phyloP scores from a whole-genome alignment of 2,888 invertebrate species.

The Volucella bombylans region DNA sequence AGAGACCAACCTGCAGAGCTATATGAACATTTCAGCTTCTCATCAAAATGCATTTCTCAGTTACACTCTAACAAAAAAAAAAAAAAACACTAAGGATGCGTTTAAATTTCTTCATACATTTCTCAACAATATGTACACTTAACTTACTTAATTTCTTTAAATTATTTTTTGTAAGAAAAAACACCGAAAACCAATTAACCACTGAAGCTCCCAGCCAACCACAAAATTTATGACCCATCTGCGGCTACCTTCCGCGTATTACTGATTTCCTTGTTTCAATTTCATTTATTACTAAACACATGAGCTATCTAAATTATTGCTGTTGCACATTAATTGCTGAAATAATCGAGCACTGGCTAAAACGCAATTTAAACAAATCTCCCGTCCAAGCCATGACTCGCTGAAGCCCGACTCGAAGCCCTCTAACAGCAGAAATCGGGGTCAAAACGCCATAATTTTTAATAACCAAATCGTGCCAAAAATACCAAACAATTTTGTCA shows the following conservation, averaged over 20 bases:
- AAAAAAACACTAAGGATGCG: too few species aligned
- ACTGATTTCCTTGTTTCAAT: conserved; percentile 1
- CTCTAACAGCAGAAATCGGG: conserved; percentile 14
- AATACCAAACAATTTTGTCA: conserved; percentile 38
- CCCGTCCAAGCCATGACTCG: neutral
- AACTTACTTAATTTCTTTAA: too few species aligned
- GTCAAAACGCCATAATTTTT: conserved; percentile 46
- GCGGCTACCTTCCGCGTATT: neutral
- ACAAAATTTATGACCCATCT: neutral
- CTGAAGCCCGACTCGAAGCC: neutral
- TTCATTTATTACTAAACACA: conserved; percentile 18
- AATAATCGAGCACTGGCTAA: neutral
- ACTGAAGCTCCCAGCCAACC: too few species aligned
- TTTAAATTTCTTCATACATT: too few species aligned
- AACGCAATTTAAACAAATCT: neutral
- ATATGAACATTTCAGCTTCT: too few species aligned
- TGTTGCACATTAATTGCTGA: neutral
- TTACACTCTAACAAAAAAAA: too few species aligned
- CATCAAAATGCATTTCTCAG: too few species aligned
- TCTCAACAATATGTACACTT: too few species aligned
- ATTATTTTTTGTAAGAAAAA: neutral
- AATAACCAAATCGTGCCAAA: conserved; percentile 57
- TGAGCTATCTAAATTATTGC: neutral
- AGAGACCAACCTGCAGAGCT: too few species aligned
- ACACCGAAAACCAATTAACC: neutral